Evolutionary conservation across 1,140 invertebrate genomes (phyloP).

Genomic region (Drosophila sucinea): DNA sequence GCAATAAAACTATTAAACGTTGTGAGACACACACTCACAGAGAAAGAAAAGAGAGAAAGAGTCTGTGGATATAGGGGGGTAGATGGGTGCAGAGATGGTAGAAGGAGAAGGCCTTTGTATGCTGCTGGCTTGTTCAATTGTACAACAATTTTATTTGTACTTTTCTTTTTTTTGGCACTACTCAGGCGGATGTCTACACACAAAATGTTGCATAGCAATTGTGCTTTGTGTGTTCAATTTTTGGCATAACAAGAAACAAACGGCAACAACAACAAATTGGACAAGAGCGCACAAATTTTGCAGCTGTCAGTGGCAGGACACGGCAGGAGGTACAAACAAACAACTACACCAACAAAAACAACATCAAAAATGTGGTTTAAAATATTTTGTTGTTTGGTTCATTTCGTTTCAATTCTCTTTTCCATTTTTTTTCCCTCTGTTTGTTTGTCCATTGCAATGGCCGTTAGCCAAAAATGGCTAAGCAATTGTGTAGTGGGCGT

Average conservation of each 20-base stretch:
- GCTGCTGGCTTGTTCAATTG: slow-evolving; percentile 51
- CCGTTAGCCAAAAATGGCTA: slow-evolving; percentile 43
- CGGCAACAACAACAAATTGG: slow-evolving; percentile 56
- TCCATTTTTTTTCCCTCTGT: slow-evolving; percentile 12
- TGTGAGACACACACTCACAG: slow-evolving; percentile 21
- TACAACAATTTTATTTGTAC: slow-evolving; percentile 68
- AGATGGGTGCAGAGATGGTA: background rate
- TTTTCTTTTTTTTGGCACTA: slow-evolving; percentile 54
- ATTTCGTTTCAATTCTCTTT: slow-evolving; percentile 6
- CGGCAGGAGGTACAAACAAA: slow-evolving; percentile 48
- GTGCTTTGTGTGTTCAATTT: slow-evolving; percentile 79
- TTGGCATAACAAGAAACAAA: slow-evolving; percentile 71
- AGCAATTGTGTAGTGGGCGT: slow-evolving; percentile 10
- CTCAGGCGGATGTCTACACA: slow-evolving; percentile 69
- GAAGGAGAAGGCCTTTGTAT: slow-evolving; percentile 30
- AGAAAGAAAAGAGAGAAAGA: background rate
- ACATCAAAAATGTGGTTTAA: slow-evolving; percentile 53
- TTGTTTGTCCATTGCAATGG: slow-evolving; percentile 58
- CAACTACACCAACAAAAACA: slow-evolving; percentile 12
- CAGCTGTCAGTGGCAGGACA: slow-evolving; percentile 67
- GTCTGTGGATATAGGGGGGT: background rate
- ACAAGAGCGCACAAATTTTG: slow-evolving; percentile 77
- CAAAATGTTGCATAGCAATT: slow-evolving; percentile 79
- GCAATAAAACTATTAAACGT: slow-evolving; percentile 70
- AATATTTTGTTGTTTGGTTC: slow-evolving; percentile 35